Base-by-base conservation (phyloP, 1,140 invertebrate species). In the Orius insidiosus region DNA sequence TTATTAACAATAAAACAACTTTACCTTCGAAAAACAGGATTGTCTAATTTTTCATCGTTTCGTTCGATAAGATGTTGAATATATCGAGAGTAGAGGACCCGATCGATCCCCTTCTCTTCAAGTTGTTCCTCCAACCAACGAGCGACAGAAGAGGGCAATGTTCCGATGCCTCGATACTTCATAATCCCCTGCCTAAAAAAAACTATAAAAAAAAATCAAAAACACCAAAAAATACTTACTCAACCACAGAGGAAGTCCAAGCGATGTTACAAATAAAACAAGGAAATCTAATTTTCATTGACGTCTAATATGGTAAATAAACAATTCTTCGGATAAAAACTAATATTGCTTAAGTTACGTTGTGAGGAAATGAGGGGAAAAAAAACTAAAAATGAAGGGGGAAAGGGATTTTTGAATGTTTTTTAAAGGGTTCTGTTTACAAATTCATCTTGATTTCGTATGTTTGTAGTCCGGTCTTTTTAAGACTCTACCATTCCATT, bases 21-120 rank as follows among this genome's bases (percentile, higher is more conserved):
- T n/a, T 15, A 34, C 16, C 10, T 7, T 40, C 3, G 8, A 18
- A 19, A 16, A 9, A 44, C n/a, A 44, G 35, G 31, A 33, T 15
- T 38, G 33, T 37, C 19, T 30, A 18, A 48, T 24, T 40, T 49
- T 7, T 42, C 39, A 24, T 24, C 7, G 24, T 24, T 24, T 24
- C 24, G 24, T 24, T 24, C 24, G 7, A 74, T 58, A 34, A 74
- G 57, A 59, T 67, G 71, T 49, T 73, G 62, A 47, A 74, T 66
- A 55, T 71, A 73, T 34, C 68, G 68, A 56, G 70, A 68, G 61
- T 73, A 73, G 54, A 70, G 63, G 19, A 70, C 61, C 46, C 70
- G 66, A 60, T 74, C 70, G 52, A 75, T 69, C 31, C 71, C 71
- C 56, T 70, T 63, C 48, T 65, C 63, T 58, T 73, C 70, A 56